Evolutionary conservation across 2,888 invertebrate species (phyloP).

Genomic region (Fissipunctia ypsillon): DNA sequence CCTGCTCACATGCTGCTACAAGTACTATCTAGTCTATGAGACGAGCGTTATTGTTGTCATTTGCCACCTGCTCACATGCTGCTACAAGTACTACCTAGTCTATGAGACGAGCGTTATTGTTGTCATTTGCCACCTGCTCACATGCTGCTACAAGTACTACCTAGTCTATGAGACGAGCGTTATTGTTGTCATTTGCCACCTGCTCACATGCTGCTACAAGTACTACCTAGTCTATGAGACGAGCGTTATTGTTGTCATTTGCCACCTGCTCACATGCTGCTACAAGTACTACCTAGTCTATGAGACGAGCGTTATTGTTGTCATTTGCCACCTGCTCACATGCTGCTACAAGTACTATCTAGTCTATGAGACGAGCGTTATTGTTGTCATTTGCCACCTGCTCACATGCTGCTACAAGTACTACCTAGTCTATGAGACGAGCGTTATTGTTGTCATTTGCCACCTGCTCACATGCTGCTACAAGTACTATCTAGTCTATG

Average conservation of each 20-base stretch:
- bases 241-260: too few species aligned
- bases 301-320: too few species aligned
- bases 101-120: too few species aligned
- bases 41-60: too few species aligned
- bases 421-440: too few species aligned
- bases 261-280: background rate
- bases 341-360: background rate
- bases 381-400: background rate
- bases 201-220: background rate
- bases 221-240: too few species aligned
- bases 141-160: background rate
- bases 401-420: background rate
- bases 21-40: too few species aligned
- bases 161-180: too few species aligned
- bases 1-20: background rate
- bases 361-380: too few species aligned
- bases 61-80: background rate
- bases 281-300: background rate
- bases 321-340: background rate
- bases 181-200: too few species aligned
- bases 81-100: background rate
- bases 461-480: background rate
- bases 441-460: too few species aligned
- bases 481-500: background rate
- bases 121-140: background rate